Base-by-base conservation (phyloP, 30 jellyfish, hydroid and myxozoan genomes). In the Clytia hemisphaerica region DNA sequence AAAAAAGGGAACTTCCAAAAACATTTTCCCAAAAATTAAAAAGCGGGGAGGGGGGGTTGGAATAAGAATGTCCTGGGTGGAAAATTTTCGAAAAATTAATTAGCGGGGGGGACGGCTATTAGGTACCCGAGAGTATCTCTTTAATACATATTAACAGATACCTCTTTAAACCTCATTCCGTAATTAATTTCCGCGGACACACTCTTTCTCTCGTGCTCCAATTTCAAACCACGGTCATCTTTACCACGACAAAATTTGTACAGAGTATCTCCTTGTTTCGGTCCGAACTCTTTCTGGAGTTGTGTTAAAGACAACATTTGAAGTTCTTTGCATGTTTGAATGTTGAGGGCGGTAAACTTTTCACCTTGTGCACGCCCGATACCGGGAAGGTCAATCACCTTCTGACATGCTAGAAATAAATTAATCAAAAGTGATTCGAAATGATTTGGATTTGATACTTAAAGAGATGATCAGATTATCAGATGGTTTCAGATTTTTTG, bases 111-210 rank as follows among this genome's bases (percentile, higher is more conserved):
- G n/a, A n/a, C n/a, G n/a, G n/a, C n/a, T n/a, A n/a, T n/a, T n/a
- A n/a, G n/a, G n/a, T n/a, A n/a, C n/a, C n/a, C n/a, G n/a, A n/a
- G n/a, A n/a, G n/a, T n/a, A n/a, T n/a, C n/a, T n/a, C n/a, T n/a
- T n/a, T n/a, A n/a, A n/a, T n/a, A n/a, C n/a, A n/a, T n/a, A 61
- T 6, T 33, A 4, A 61, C 25, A 25, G 18, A 21, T 58, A 88
- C 97, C 85, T 80, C 79, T 19, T 29, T 66, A 55, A 88, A 88
- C 37, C 97, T 92, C 74, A 88, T 88, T 27, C 94, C 97, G 64
- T 88, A 88, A 74, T 88, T 88, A 54, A 88, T 88, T 34, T 88
- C 97, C 0, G 97, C 97, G 4, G 97, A 88, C 44, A 88, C 97
- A 35, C 97, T 88, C 27, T 88, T 88, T 44, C 97, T 69, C 36